Conservation (phyloP, 2,113 vertebrate species). For the Alouatta palliata region DNA sequence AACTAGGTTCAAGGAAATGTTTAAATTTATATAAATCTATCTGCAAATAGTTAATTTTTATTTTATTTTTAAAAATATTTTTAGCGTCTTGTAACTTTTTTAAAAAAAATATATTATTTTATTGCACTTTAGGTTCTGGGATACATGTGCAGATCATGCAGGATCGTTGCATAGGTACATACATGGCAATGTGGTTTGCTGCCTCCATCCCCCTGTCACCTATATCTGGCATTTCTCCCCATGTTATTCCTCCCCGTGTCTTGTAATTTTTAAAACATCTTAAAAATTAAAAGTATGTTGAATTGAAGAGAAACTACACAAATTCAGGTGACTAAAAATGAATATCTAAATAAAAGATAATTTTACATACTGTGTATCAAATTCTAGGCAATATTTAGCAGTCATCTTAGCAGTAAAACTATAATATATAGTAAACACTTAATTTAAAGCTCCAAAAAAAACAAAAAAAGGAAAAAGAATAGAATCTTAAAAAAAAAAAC, state of each 20-base stretch:
- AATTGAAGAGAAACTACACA: slow-evolving; percentile 28
- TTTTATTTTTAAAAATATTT: background rate
- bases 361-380: background rate
- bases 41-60: background rate
- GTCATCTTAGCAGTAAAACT: slow-evolving; percentile 17
- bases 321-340: slow-evolving; percentile 14
- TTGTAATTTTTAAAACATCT: background rate
- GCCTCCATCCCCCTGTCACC: no score
- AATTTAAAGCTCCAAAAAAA: no score
- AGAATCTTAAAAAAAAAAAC: no score
- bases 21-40: slow-evolving; percentile 52
- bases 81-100: background rate
- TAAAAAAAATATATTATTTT: no score
- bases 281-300: background rate
- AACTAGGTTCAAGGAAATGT: slow-evolving; percentile 35
- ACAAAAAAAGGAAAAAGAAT: no score
- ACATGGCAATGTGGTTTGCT: no score
- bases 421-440: background rate
- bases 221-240: no score
- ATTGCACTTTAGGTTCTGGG: no score
- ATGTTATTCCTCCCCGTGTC: no score
- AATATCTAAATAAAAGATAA: slow-evolving; percentile 42
- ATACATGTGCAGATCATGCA: no score
- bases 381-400: slow-evolving; percentile 3
- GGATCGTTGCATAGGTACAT: no score